A percentile compares a stretch with the other conserved stretches of the same genome.
Conservation (phyloP, 2,797 vertebrate species). For the Eremophila alpestris region DNA sequence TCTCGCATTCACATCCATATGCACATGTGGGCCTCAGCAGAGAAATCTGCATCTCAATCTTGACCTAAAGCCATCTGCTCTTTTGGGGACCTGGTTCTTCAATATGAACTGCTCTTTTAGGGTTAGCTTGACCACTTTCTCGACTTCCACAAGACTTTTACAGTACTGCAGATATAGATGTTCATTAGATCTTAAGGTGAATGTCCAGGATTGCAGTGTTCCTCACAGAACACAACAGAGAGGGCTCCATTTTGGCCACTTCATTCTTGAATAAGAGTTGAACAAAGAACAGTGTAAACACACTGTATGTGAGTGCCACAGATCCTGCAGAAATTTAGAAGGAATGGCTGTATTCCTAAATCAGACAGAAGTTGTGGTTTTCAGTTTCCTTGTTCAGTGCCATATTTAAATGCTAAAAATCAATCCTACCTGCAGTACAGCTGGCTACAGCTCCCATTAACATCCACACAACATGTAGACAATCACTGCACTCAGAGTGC, state of each 20-base stretch:
- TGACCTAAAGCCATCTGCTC: background rate
- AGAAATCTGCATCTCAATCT: background rate
- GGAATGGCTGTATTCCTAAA: background rate
- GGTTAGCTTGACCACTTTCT: background rate
- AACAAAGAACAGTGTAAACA: background rate
- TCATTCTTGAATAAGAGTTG: background rate
- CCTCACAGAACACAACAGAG: background rate
- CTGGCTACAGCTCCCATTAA: background rate
- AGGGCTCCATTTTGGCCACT: background rate
- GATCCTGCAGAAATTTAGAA: background rate
- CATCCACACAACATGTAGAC: background rate
- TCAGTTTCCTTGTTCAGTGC: background rate
- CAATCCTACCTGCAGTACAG: background rate
- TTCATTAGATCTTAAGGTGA: background rate
- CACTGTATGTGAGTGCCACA: rapidly evolving
- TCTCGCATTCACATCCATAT: background rate
- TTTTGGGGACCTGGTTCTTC: background rate
- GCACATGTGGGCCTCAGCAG: background rate
- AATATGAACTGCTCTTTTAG: background rate
- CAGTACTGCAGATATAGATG: background rate
- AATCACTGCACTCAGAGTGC: no score
- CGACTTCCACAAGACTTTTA: background rate
- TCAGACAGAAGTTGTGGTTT: background rate
- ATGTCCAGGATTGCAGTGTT: background rate
- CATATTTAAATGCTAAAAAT: background rate